Evolutionary conservation across 2,797 vertebrate genomes (phyloP), one percentile per base, ranked within the genome.

Genomic region (Mallotus villosus): DNA sequence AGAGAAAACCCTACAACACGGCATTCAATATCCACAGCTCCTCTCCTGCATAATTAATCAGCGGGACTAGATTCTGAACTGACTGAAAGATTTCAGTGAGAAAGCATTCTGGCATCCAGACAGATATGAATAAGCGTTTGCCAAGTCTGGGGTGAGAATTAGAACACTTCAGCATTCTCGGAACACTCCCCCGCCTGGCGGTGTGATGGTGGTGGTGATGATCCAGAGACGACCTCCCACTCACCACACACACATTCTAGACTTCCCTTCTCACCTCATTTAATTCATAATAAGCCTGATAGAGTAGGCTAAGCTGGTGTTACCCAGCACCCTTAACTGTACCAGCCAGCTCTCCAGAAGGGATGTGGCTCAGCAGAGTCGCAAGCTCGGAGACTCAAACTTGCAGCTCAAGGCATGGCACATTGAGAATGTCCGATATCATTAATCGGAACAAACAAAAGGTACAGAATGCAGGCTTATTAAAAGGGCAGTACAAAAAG

Each of bases 1-100:
- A 62, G 68, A 74, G 73, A 80, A 79, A 61, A 55, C 67, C 65
- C 72, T 71, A 84, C 80, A 89, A 89, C 81, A 77, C 76, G 73
- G 81, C 88, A 91, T 91, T 90, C 90, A 90, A 92, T 88, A 90
- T 90, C 90, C 72, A 89, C 81, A 86, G 79, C 75, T 74, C 72
- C 78, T 74, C 67, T 77, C 27, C 55, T 90, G 76, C 86, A 92
- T 92, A 88, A 91, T 91, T 91, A 87, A 92, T 88, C 65, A 51
- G 51, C 63, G 71, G 83, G 75, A 74, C 70, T 55, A 34, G 74
- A 81, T 75, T 74, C 75, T 72, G 79, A 73, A 72, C 81, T 84
- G 84, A 83, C 51, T 55, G 51, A 55, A 78, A 78, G 71, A 84
- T 80, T 81, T 63, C 75, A 84, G 78, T 63, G 77, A 84, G 83